These are phyloP conservation scores for Adelognathus sp. DNA, from an alignment of 2,888 invertebrate species.

Conservation along the genomic window DNA sequence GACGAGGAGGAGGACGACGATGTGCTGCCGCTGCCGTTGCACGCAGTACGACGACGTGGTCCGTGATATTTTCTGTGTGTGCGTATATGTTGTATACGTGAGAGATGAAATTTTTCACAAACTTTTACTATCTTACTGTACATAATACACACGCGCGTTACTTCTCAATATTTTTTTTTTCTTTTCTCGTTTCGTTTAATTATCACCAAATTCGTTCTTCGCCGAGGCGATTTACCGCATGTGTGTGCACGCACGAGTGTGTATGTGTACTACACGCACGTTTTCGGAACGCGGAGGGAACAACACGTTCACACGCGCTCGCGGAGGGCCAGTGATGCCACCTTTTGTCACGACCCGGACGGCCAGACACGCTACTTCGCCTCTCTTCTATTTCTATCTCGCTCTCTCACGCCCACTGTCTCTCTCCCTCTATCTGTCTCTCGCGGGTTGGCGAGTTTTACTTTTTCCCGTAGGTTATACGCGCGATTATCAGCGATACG, in stretches of 20 bases:
- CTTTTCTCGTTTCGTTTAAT: background rate
- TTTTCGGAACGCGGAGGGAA: background rate
- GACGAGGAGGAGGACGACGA: slow-evolving; percentile 51
- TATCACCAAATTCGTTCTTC: background rate
- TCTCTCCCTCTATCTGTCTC: background rate
- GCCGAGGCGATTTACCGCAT: background rate
- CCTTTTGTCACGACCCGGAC: slow-evolving; percentile 74
- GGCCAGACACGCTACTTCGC: slow-evolving; percentile 37
- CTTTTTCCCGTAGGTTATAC: background rate
- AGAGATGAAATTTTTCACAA: background rate
- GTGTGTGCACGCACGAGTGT: too few species aligned
- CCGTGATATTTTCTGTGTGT: slow-evolving; percentile 54
- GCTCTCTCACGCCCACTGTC: background rate
- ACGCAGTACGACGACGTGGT: slow-evolving; percentile 60
- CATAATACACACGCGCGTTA: slow-evolving; percentile 9
- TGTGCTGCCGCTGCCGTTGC: slow-evolving; percentile 10
- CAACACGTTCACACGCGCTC: background rate
- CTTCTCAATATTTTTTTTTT: background rate
- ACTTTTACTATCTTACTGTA: slow-evolving; percentile 1
- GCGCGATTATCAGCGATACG: background rate
- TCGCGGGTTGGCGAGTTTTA: background rate
- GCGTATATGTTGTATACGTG: background rate
- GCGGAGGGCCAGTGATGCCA: slow-evolving; percentile 73
- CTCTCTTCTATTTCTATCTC: slow-evolving; percentile 5
- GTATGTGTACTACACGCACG: too few species aligned